Conservation (phyloP, 2,797 vertebrate species). For the Takifugu ocellatus region DNA sequence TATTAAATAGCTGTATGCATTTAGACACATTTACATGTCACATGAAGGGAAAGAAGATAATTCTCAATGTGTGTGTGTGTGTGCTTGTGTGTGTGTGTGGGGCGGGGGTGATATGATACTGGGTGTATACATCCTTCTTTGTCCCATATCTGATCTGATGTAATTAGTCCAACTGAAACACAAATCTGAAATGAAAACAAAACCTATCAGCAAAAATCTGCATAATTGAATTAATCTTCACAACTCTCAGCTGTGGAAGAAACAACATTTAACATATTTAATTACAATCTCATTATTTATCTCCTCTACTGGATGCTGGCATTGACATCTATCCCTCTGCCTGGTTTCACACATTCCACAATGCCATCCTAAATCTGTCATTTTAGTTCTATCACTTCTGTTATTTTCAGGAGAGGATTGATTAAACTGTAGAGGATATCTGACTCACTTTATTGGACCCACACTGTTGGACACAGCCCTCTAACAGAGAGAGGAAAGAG, state of each 20-base stretch:
- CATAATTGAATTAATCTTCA: conserved; percentile 10
- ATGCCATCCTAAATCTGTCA: too few species aligned
- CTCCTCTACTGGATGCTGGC: background rate
- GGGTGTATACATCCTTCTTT: background rate
- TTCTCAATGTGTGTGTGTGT: conserved; percentile 8
- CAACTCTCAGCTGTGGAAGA: conserved; percentile 1
- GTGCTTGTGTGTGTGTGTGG: conserved; percentile 14
- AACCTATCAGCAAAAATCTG: background rate
- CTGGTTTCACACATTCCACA: too few species aligned
- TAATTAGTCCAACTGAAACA: background rate
- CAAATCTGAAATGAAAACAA: background rate
- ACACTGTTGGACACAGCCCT: too few species aligned
- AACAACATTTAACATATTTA: conserved; percentile 24
- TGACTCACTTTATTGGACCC: too few species aligned
- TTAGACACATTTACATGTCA: background rate
- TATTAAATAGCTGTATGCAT: conserved; percentile 17
- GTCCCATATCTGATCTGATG: background rate
- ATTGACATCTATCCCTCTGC: conserved; percentile 5
- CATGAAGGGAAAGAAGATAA: background rate
- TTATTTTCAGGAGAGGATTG: too few species aligned
- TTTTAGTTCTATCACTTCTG: too few species aligned
- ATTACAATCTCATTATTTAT: conserved; percentile 18
- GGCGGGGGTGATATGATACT: background rate
- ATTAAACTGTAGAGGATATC: too few species aligned
- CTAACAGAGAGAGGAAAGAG: too few species aligned